Conservation (phyloP, 2,888 invertebrate species). For the Amitus sp. region DNA sequence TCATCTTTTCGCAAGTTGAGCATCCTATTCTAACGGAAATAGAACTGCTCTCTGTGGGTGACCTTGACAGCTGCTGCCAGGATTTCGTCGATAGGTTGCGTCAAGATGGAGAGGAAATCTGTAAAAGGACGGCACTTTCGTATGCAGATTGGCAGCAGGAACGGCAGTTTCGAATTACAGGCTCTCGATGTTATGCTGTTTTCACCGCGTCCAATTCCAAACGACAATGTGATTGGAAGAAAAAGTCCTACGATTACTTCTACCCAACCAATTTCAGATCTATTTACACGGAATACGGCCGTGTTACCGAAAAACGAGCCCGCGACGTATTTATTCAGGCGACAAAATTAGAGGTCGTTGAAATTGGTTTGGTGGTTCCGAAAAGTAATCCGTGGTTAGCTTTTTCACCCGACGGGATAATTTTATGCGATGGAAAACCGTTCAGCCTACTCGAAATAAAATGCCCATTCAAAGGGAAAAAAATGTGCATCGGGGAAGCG, state of each 20-base stretch:
- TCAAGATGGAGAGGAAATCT: no score
- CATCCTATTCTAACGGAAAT: no score
- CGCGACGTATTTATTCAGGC: slow-evolving; percentile 23
- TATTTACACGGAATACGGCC: slow-evolving; percentile 38
- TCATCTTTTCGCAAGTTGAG: no score
- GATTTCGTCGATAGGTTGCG: no score
- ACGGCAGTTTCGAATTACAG: slow-evolving; percentile 34
- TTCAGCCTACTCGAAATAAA: slow-evolving; percentile 45
- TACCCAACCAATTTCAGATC: slow-evolving; percentile 26
- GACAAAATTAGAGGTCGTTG: slow-evolving; percentile 19
- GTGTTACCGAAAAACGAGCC: slow-evolving; percentile 33
- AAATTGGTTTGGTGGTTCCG: slow-evolving; percentile 39
- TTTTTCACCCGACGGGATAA: slow-evolving; percentile 44
- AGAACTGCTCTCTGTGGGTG: no score
- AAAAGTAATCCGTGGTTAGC: slow-evolving; percentile 43
- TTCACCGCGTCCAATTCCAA: slow-evolving; percentile 45
- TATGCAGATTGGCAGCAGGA: slow-evolving; percentile 30
- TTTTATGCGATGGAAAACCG: slow-evolving; percentile 38
- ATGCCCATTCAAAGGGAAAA: slow-evolving; percentile 12
- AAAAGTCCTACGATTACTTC: slow-evolving; percentile 29
- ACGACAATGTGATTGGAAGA: slow-evolving; percentile 39
- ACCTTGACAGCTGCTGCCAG: no score
- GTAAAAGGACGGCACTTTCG: slow-evolving; percentile 14
- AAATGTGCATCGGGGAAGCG: background rate
- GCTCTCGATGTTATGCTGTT: slow-evolving; percentile 41